Evolutionary conservation across 2,113 vertebrate species (phyloP).

Genomic region (Raja brachyura): DNA sequence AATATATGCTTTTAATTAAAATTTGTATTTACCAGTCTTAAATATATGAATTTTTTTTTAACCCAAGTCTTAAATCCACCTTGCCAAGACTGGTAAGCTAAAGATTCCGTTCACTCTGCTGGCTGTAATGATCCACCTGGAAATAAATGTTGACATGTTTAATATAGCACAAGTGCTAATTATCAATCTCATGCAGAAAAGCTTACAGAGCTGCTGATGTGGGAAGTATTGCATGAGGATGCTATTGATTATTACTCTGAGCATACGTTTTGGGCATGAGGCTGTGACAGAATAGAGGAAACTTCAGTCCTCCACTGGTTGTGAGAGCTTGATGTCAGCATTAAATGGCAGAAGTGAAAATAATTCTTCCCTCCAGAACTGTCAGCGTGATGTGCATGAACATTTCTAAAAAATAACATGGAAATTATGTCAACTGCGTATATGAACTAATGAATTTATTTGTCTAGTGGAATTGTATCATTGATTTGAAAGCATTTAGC

Average conservation of each 20-base stretch:
- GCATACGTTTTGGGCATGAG: not conserved
- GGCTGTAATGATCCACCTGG: not conserved
- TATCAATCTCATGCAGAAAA: not conserved
- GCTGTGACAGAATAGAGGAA: not conserved
- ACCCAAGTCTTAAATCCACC: not conserved
- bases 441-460: not conserved
- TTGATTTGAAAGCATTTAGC: not conserved
- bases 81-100: not conserved
- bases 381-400: not conserved
- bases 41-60: not conserved
- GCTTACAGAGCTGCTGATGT: not conserved
- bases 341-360: not conserved
- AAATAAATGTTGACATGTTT: not conserved
- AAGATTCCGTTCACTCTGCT: not conserved
- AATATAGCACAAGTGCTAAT: not conserved
- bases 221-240: not conserved
- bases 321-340: not conserved
- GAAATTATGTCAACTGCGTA: not conserved
- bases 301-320: not conserved
- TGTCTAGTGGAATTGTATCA: not conserved
- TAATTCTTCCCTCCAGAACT: not conserved
- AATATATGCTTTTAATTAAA: too few species aligned
- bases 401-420: not conserved
- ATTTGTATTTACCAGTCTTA: not conserved
- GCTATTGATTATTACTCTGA: not conserved